These are phyloP conservation scores for Perccottus glenii DNA, from an alignment of 2,113 vertebrate species.

Conservation along the genomic window DNA sequence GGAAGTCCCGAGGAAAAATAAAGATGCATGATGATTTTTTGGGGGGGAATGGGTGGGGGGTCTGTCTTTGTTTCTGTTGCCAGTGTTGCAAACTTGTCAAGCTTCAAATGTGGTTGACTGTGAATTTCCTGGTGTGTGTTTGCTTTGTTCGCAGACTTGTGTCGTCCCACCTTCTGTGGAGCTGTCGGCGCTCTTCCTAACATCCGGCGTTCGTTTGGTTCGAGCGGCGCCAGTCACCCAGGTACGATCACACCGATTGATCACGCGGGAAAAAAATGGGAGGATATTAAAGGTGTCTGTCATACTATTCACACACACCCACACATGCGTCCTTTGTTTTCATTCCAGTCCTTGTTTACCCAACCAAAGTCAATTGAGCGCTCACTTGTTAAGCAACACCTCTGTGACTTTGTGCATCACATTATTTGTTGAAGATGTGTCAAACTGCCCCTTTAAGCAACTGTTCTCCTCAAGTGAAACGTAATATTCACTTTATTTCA, in stretches of 20 bases:
- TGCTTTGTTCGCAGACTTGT: constrained; percentile 77
- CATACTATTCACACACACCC: constrained; percentile 77
- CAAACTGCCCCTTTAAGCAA: not conserved
- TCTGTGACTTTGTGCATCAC: constrained; percentile 5
- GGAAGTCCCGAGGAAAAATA: constrained; percentile 51
- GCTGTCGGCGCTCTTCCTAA: constrained; percentile 75
- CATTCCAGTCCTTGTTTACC: constrained; percentile 48
- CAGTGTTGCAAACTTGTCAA: constrained; percentile 62
- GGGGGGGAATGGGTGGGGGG: not conserved
- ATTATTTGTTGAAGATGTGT: not conserved
- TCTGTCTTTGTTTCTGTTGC: constrained; percentile 42
- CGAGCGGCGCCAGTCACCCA: constrained; percentile 66
- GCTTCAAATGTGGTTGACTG: constrained; percentile 52
- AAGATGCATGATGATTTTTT: constrained; percentile 6
- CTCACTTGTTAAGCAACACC: constrained; percentile 16
- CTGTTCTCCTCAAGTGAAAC: not conserved
- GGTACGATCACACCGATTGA: constrained; percentile 78
- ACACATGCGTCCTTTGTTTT: constrained; percentile 67
- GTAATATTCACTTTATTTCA: not conserved
- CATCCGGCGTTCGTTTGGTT: constrained; percentile 56
- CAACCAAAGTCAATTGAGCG: constrained; percentile 65
- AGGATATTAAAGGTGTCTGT: constrained; percentile 88
- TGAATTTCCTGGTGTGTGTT: constrained; percentile 70
- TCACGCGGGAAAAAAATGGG: constrained; percentile 72
- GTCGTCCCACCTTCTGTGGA: constrained; percentile 73